phyloP scores from a whole-genome alignment of 2,888 invertebrate species.

The Cyclophora punctaria region DNA sequence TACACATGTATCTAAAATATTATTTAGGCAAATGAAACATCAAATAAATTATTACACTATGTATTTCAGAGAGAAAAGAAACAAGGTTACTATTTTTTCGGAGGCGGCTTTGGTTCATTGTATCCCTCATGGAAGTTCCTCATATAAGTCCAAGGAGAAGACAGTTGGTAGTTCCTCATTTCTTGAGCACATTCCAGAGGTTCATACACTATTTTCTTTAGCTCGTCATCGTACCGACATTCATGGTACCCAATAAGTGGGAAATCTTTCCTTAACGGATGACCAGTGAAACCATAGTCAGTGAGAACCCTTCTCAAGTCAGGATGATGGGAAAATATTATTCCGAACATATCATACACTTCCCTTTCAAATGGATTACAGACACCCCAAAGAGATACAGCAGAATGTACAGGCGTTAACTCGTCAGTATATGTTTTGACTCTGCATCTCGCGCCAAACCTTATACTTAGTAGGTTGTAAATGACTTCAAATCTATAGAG shows the following conservation, averaged over 20 bases:
- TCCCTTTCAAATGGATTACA: constrained; percentile 53
- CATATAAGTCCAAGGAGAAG: constrained; percentile 58
- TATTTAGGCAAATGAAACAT: no score
- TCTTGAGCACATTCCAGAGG: constrained; percentile 60
- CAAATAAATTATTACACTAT: no score
- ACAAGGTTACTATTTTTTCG: no score
- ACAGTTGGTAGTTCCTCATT: constrained; percentile 38
- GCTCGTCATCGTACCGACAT: constrained; percentile 60
- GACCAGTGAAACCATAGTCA: constrained; percentile 62
- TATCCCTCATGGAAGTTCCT: constrained; percentile 54
- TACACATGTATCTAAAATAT: no score
- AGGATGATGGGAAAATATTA: constrained; percentile 59
- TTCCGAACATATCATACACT: constrained; percentile 60
- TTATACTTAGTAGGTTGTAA: constrained; percentile 46
- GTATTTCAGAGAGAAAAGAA: no score
- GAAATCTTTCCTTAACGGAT: constrained; percentile 63
- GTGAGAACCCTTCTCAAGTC: constrained; percentile 60
- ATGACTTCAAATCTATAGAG: constrained; percentile 53
- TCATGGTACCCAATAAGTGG: constrained; percentile 59
- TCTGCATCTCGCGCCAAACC: constrained; percentile 39
- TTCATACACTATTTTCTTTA: constrained; percentile 62
- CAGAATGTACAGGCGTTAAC: constrained; percentile 53
- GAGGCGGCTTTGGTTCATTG: constrained; percentile 26
- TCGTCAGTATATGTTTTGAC: constrained; percentile 65
- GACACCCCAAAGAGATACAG: constrained; percentile 37